Conservation (phyloP, 2,113 vertebrate species). For the Marmota flaviventris region DNA sequence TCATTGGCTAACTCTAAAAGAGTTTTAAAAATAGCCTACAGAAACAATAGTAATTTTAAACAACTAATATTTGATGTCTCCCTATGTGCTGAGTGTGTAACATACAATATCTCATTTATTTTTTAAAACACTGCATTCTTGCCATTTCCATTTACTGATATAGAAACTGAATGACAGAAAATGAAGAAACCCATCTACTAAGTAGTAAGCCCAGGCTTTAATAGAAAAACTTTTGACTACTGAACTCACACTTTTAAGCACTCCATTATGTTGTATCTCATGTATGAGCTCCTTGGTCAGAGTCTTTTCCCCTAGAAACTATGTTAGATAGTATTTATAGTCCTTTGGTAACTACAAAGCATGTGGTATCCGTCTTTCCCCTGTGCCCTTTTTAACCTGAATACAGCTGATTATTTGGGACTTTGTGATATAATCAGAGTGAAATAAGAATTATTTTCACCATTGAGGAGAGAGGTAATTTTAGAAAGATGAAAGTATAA, state of each 20-base stretch:
- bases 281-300: not conserved
- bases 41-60: conserved; percentile 45
- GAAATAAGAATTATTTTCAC: conserved; percentile 42
- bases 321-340: not conserved
- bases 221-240: not conserved
- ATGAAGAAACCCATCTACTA: not conserved
- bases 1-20: not conserved
- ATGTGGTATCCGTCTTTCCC: not conserved
- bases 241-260: not conserved
- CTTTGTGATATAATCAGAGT: not conserved
- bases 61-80: conserved; percentile 28
- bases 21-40: conserved; percentile 40
- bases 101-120: conserved; percentile 17
- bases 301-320: not conserved
- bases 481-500: conserved; percentile 45
- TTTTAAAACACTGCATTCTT: not conserved
- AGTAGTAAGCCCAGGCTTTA: not conserved
- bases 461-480: not conserved
- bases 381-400: conserved; percentile 13
- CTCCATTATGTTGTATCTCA: not conserved
- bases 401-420: not conserved
- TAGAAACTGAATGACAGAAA: not conserved
- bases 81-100: not conserved
- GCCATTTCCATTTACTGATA: not conserved
- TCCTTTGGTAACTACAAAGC: not conserved